phyloP scores from a whole-genome alignment of 2,113 vertebrate genomes.

The Reinhardtius hippoglossoides region DNA sequence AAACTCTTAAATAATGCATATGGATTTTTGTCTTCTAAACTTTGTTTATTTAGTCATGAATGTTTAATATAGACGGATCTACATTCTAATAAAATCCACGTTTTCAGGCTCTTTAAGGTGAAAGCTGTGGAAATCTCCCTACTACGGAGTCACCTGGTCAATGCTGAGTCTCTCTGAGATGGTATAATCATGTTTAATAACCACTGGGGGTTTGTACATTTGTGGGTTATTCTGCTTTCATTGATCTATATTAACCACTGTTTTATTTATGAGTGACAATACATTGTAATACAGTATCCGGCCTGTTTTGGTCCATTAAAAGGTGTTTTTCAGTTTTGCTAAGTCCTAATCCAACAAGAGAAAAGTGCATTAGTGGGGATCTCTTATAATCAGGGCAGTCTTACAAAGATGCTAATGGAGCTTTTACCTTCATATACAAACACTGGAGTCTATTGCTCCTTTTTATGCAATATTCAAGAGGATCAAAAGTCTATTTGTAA shows the following conservation, averaged over 20 bases:
- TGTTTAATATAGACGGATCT: background rate
- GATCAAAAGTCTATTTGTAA: constrained; percentile 32
- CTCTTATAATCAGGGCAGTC: background rate
- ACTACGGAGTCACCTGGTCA: background rate
- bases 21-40: background rate
- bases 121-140: background rate
- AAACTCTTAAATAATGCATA: background rate
- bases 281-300: background rate
- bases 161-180: background rate
- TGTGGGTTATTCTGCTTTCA: background rate
- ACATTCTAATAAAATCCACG: background rate
- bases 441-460: background rate
- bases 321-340: background rate
- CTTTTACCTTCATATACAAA: constrained; percentile 2
- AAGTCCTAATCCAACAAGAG: background rate
- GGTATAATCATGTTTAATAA: background rate
- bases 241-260: background rate
- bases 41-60: background rate
- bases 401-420: background rate
- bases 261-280: background rate
- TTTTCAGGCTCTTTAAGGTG: background rate
- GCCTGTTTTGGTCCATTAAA: background rate
- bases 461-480: constrained; percentile 10
- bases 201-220: background rate
- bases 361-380: background rate